Conservation (phyloP, 2,888 invertebrate species). For the Euzophera pinguis region DNA sequence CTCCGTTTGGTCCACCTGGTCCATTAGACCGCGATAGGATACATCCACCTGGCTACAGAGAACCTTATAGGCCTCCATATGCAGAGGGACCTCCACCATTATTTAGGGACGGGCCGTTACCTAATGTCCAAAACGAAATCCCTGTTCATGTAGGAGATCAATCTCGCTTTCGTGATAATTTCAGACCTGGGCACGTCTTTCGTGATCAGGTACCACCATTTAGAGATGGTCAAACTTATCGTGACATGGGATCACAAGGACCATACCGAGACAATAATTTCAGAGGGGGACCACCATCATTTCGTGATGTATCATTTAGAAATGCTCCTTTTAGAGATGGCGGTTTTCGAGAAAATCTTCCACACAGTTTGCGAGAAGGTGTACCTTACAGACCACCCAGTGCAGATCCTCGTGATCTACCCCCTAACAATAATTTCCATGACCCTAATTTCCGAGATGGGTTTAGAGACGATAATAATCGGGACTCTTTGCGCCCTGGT, state of each 20-base stretch:
- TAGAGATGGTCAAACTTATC: constrained; percentile 51
- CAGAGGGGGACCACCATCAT: constrained; percentile 54
- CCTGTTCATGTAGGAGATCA: constrained; percentile 65
- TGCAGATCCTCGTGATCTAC: constrained; percentile 56
- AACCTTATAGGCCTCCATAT: constrained; percentile 57
- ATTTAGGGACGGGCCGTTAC: constrained; percentile 52
- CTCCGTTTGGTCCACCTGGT: constrained; percentile 56
- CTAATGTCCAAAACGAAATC: constrained; percentile 52
- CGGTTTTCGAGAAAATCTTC: constrained; percentile 55
- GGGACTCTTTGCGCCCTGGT: constrained; percentile 52
- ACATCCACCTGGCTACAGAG: constrained; percentile 58
- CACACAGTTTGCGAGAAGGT: constrained; percentile 59
- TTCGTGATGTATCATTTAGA: constrained; percentile 57
- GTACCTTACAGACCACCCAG: constrained; percentile 61
- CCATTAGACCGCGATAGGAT: constrained; percentile 60
- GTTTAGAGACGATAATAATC: constrained; percentile 56
- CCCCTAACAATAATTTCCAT: constrained; percentile 45
- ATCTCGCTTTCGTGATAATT: constrained; percentile 63
- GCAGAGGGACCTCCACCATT: constrained; percentile 46
- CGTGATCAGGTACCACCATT: constrained; percentile 64
- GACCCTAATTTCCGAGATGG: constrained; percentile 64
- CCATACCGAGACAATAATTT: constrained; percentile 57
- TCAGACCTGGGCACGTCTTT: constrained; percentile 53
- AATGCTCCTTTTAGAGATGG: constrained; percentile 61
- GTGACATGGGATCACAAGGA: constrained; percentile 48